Base-by-base conservation (phyloP, 2,113 vertebrate genomes). In the Piaya cayana region DNA sequence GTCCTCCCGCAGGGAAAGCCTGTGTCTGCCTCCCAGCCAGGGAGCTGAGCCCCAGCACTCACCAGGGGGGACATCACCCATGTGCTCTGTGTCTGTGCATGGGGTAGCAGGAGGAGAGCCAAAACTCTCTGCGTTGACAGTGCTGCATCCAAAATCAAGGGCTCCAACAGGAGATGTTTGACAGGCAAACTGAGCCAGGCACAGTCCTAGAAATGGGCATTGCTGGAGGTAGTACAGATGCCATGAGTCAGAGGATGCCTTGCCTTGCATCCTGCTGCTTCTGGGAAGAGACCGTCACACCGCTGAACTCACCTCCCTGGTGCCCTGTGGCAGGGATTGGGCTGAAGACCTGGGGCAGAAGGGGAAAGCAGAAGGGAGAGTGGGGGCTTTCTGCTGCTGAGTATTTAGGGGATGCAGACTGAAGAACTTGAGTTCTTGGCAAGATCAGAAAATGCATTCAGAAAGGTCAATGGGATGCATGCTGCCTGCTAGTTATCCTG, bases 241-340 rank as follows among this genome's bases (percentile, higher is more conserved):
- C 12, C 58, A 55, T 0, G 0, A 30, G 11, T 25, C 2, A 3
- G 25, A 50, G 7, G 0, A 0, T 63, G 7, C 19, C 43, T 53
- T 45, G 12, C 47, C 16, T 23, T 23, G 11, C 37, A 26, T 17
- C 43, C 47, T 1, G 1, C 30, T 3, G 1, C 21, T 58, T 8
- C 3, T 0, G 3, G 59, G 30, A 71, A 27, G 19, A 21, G 58
- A 10, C 16, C 68, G 23, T 59, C 15, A 9, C 68, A 60, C 6
- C 16, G 3, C 63, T 42, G 55, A 67, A 21, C 42, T 47, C 27
- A 30, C 29, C 12, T 21, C 34, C 36, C 56, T 2, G 0, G 11
- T 52, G 50, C 11, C 22, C 78, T 65, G 60, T 23, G 75, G 22
- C n/a, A 62, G 56, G 9, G 62, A 43, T 50, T 23, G 8, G 21